A percentile compares a stretch with the other conserved stretches of the same genome.
phyloP scores from a whole-genome alignment of 2,888 invertebrate genomes.

The Autographa pulchrina region DNA sequence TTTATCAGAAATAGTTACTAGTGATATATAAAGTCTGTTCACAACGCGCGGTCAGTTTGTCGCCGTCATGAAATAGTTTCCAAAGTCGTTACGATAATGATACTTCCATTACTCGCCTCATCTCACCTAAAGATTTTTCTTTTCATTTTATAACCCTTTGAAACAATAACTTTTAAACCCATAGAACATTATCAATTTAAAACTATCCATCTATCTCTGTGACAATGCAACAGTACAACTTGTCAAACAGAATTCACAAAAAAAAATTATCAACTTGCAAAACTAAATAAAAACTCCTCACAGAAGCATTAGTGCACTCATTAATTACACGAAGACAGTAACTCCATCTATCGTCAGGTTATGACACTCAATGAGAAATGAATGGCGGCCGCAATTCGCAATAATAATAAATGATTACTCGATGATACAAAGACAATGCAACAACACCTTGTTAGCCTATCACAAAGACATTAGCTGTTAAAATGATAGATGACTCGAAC shows the following conservation, averaged over 20 bases:
- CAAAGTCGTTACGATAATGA: not conserved
- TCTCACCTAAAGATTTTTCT: not conserved
- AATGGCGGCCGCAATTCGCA: slow-evolving; percentile 14
- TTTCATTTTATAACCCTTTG: not conserved
- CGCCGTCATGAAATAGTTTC: not conserved
- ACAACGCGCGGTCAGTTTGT: not conserved
- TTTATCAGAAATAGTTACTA: slow-evolving; percentile 24
- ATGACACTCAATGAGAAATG: slow-evolving; percentile 37
- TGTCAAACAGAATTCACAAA: not conserved
- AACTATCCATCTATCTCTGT: not conserved
- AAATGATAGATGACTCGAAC: slow-evolving; percentile 50
- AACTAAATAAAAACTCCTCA: not conserved
- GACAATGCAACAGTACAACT: not conserved
- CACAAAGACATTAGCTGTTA: slow-evolving; percentile 35
- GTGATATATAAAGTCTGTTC: not conserved
- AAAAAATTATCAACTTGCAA: not conserved
- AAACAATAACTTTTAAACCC: too few relatives aligned
- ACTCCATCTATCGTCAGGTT: slow-evolving; percentile 32
- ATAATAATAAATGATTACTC: slow-evolving; percentile 26
- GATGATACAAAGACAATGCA: slow-evolving; percentile 44
- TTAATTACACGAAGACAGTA: slow-evolving; percentile 29
- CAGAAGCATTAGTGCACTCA: slow-evolving; percentile 2
- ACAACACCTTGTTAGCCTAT: slow-evolving; percentile 38
- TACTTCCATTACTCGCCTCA: not conserved
- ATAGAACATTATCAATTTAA: not conserved